These are phyloP conservation scores for Conistra vaccinii DNA, from an alignment of 2,888 invertebrate species.

Conservation along the genomic window DNA sequence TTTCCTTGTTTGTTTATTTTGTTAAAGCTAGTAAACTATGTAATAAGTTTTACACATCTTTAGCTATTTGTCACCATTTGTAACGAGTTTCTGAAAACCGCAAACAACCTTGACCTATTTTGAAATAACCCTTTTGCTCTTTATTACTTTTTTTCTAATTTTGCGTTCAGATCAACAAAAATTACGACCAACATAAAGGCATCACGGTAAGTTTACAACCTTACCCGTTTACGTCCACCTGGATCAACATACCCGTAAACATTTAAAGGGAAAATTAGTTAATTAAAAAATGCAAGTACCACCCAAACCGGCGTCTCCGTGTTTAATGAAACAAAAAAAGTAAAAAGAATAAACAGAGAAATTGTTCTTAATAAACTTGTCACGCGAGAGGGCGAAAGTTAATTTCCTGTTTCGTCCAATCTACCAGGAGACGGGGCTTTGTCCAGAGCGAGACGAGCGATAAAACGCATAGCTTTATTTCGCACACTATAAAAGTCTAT, in stretches of 20 bases:
- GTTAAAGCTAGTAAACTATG: not conserved
- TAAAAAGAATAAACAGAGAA: slow-evolving; percentile 83
- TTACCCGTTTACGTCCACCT: slow-evolving; percentile 51
- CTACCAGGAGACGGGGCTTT: slow-evolving; percentile 65
- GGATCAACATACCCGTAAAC: slow-evolving; percentile 42
- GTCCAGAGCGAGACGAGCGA: slow-evolving; percentile 56
- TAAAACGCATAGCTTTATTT: slow-evolving; percentile 6
- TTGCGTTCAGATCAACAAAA: slow-evolving; percentile 1
- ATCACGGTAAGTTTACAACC: slow-evolving; percentile 48
- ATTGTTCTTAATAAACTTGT: slow-evolving; percentile 88
- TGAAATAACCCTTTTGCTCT: not conserved
- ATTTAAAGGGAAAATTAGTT: slow-evolving; percentile 59
- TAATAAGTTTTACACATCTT: not conserved
- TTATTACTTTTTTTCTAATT: slow-evolving; percentile 3
- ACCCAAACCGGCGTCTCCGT: slow-evolving; percentile 68
- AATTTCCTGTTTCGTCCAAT: slow-evolving; percentile 88
- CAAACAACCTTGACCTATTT: not conserved
- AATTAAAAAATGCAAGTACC: slow-evolving; percentile 67
- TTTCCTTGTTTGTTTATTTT: not conserved
- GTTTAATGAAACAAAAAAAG: slow-evolving; percentile 77
- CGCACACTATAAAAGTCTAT: not conserved
- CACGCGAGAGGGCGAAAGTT: slow-evolving; percentile 87
- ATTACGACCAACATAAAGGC: slow-evolving; percentile 37
- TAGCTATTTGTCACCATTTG: not conserved
- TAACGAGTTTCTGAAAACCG: not conserved